Conservation (phyloP, 2,888 invertebrate species). For the Tromatobia lineatoria region DNA sequence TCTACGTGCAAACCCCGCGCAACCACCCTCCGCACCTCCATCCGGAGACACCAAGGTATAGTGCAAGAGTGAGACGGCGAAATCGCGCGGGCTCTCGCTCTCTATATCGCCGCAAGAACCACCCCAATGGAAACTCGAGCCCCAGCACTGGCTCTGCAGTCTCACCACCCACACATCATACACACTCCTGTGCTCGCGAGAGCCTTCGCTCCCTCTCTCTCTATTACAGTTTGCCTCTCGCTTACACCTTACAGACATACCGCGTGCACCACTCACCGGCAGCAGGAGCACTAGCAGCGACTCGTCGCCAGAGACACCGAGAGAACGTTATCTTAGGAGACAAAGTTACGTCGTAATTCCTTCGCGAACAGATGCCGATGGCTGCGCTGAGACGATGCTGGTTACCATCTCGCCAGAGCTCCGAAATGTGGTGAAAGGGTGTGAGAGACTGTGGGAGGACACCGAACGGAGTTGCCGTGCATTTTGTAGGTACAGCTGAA, state of each 20-base stretch:
- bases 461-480: neutral
- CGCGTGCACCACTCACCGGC: slow-evolving; percentile 75
- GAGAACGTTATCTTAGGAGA: slow-evolving; percentile 82
- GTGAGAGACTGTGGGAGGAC: neutral
- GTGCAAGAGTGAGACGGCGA: slow-evolving; percentile 67
- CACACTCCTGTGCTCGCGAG: slow-evolving; percentile 80
- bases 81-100: slow-evolving; percentile 64
- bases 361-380: slow-evolving; percentile 85
- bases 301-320: slow-evolving; percentile 74
- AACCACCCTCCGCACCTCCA: slow-evolving; percentile 52
- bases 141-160: slow-evolving; percentile 75
- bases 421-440: slow-evolving; percentile 33
- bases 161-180: slow-evolving; percentile 83
- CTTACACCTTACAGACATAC: slow-evolving; percentile 63
- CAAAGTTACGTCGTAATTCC: slow-evolving; percentile 85
- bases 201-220: slow-evolving; percentile 67
- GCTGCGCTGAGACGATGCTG: slow-evolving; percentile 78
- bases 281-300: slow-evolving; percentile 68
- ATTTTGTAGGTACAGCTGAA: slow-evolving; percentile 32
- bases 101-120: slow-evolving; percentile 81
- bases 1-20: slow-evolving; percentile 67
- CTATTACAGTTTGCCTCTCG: neutral
- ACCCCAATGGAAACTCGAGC: slow-evolving; percentile 84
- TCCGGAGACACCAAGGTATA: slow-evolving; percentile 59
- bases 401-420: slow-evolving; percentile 68